Conservation (phyloP, 2,888 invertebrate genomes). For the Xanthorhoe spadicearia region DNA sequence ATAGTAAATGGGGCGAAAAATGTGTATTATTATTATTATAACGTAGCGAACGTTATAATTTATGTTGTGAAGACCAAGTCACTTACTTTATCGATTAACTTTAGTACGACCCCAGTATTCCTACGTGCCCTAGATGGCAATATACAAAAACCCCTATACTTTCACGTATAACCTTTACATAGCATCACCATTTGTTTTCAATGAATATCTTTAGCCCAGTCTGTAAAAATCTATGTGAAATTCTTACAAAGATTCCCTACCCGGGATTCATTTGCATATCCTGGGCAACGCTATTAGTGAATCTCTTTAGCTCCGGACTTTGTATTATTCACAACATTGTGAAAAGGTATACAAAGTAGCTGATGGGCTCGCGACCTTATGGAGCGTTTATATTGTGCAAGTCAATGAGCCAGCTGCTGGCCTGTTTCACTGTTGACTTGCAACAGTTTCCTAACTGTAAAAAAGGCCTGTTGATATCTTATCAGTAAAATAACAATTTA, state of each 20-base stretch:
- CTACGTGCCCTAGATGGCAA: not conserved
- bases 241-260: slow-evolving; percentile 8
- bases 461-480: too few relatives aligned
- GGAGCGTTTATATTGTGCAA: too few relatives aligned
- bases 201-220: not conserved
- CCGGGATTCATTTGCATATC: slow-evolving; percentile 23
- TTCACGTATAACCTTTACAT: not conserved
- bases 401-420: too few relatives aligned
- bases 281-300: slow-evolving; percentile 19
- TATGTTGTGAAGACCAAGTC: too few relatives aligned
- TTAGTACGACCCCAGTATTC: not conserved
- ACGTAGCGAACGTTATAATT: too few relatives aligned
- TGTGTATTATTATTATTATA: too few relatives aligned
- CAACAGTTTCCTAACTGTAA: too few relatives aligned
- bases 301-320: slow-evolving; percentile 27
- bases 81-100: too few relatives aligned
- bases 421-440: too few relatives aligned
- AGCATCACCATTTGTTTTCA: slow-evolving; percentile 1
- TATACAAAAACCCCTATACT: not conserved
- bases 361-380: not conserved
- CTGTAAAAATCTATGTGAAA: not conserved
- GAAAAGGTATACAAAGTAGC: slow-evolving; percentile 9
- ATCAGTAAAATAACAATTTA: too few relatives aligned
- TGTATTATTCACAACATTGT: slow-evolving; percentile 26
- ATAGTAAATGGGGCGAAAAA: too few relatives aligned